phyloP scores from a whole-genome alignment of 1,140 invertebrate species.

The Drosophila neocordata region DNA sequence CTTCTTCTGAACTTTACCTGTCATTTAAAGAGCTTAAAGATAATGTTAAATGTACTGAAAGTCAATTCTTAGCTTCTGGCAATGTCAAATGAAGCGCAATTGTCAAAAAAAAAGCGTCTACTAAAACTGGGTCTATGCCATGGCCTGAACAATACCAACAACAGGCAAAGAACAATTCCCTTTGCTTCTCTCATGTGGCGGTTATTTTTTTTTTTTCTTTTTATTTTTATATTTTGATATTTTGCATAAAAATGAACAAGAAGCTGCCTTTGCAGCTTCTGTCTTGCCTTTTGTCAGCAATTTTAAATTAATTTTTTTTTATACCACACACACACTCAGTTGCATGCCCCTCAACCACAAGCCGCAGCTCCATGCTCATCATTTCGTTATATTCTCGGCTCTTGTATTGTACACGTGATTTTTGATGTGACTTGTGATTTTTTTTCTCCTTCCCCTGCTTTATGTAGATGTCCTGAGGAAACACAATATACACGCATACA shows the following conservation, averaged over 20 bases:
- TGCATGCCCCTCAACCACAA: not conserved
- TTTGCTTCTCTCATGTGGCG: not conserved
- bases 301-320: constrained; percentile 71
- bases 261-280: constrained; percentile 35
- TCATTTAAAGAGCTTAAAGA: constrained; percentile 30
- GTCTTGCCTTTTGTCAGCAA: constrained; percentile 60
- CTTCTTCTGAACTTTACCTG: not conserved
- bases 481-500: constrained; percentile 9
- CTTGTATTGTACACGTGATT: constrained; percentile 45
- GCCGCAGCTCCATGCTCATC: constrained; percentile 37
- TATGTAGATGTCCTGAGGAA: constrained; percentile 57
- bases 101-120: not conserved
- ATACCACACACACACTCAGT: constrained; percentile 25
- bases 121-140: not conserved
- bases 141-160: not conserved
- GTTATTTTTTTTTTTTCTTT: constrained; percentile 10
- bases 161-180: constrained; percentile 18
- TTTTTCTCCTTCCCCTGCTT: constrained; percentile 25
- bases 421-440: constrained; percentile 65
- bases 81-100: constrained; percentile 30
- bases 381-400: constrained; percentile 53
- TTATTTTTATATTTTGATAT: constrained; percentile 37
- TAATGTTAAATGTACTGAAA: constrained; percentile 27
- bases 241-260: constrained; percentile 65
- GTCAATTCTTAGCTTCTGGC: constrained; percentile 5